Evolutionary conservation across 2,888 invertebrate genomes (phyloP), one percentile per base, ranked within the genome.

Genomic region (Drosophila siamana): DNA sequence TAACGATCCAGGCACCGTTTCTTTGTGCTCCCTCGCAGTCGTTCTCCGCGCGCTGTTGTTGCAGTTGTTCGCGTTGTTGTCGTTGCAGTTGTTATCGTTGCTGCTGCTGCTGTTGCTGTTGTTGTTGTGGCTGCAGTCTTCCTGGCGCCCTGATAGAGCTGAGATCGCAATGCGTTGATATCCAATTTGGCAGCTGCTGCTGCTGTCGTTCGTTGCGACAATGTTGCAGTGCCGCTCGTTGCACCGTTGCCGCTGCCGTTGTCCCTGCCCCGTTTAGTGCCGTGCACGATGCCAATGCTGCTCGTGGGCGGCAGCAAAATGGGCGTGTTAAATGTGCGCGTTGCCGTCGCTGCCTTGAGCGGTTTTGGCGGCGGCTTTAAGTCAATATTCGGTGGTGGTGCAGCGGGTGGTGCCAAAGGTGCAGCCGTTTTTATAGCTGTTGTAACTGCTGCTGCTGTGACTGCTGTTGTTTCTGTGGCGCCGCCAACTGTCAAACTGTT

Each of bases 1-100:
- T 96, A 97, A 94, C 97, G 95, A 94, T 97, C 97, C 92, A 96
- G 94, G 93, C 97, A 96, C 93, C 97, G 94, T 93, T 96, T 97
- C 94, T 91, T 97, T 93, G 69, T 69, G 52, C 54, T 69, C 2
- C 36, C 28, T 9, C 60, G 59, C 1, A 33, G 40, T 8, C 94
- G 91, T 94, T 95, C 87, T 94, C 94, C 66, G 38, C 48, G 67
- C 8, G 55, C 26, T 11, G 63, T 46, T 33, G 46, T 19, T 44
- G 50, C 15, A 61, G 67, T 13, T 43, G 64, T 30, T 57, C 48
- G n/a, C 30, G 47, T 9, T 57, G 59, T 15, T 51, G 48, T 4
- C 48, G 40, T 48, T 47, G 59, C 8, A 64, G 48, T 16, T 63
- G 51, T 8, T 62, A 47, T 36, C 60, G 54, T n/a, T 59, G 59